phyloP scores from a whole-genome alignment of 2,113 vertebrate genomes.

The Takifugu flavidus region DNA sequence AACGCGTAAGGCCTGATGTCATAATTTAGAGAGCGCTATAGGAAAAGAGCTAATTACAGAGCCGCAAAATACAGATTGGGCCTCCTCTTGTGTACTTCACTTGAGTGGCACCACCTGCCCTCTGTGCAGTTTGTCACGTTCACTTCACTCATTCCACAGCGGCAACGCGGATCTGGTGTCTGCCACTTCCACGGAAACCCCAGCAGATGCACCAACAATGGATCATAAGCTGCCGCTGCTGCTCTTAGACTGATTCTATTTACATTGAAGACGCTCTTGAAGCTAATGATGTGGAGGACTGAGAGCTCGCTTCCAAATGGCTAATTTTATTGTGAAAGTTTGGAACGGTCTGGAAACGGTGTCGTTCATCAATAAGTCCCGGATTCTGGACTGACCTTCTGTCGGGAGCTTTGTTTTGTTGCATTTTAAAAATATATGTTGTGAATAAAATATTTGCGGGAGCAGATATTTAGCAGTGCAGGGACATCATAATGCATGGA shows the following conservation, averaged over 20 bases:
- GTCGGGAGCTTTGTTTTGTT: slow-evolving; percentile 17
- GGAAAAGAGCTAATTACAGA: slow-evolving; percentile 64
- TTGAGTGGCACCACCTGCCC: slow-evolving; percentile 75
- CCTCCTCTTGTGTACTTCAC: slow-evolving; percentile 75
- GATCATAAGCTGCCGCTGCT: slow-evolving; percentile 27
- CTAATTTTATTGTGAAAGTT: slow-evolving; percentile 1
- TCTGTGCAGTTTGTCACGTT: slow-evolving; percentile 52
- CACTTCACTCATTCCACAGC: slow-evolving; percentile 52
- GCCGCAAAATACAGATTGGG: slow-evolving; percentile 63
- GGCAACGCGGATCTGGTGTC: slow-evolving; percentile 43
- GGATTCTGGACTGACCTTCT: slow-evolving; percentile 19
- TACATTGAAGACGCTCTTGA: slow-evolving; percentile 11
- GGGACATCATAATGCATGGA: slow-evolving; percentile 1
- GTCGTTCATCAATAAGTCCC: slow-evolving; percentile 4
- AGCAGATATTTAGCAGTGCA: slow-evolving; percentile 25
- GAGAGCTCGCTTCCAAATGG: slow-evolving; percentile 6
- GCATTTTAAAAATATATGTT: slow-evolving; percentile 2
- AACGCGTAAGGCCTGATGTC: slow-evolving; percentile 63
- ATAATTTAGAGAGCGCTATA: slow-evolving; percentile 60
- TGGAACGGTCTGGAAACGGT: slow-evolving; percentile 7
- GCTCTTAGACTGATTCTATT: slow-evolving; percentile 25
- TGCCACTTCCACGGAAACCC: slow-evolving; percentile 51
- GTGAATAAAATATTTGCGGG: not conserved
- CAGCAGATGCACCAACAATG: slow-evolving; percentile 37
- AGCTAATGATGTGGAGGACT: slow-evolving; percentile 2